Evolutionary conservation across 2,888 invertebrate genomes (phyloP).

Genomic region (Drosophila aldrichi): DNA sequence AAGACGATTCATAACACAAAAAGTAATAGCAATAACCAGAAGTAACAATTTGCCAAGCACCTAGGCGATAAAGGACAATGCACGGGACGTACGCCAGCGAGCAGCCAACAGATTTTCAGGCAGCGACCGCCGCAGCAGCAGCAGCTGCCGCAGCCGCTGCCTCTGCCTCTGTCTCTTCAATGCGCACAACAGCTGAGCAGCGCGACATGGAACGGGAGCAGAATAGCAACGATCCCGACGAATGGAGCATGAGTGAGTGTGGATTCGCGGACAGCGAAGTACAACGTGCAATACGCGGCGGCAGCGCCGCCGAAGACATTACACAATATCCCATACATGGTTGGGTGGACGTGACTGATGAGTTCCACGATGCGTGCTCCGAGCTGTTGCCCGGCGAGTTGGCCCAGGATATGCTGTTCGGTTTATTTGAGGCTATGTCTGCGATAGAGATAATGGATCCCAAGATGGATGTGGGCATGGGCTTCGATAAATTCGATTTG

Average conservation of each 20-base stretch:
- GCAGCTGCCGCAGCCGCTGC: conserved; percentile 74
- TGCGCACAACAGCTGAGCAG: conserved; percentile 45
- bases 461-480: conserved; percentile 99
- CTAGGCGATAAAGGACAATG: conserved; percentile 32
- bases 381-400: conserved; percentile 95
- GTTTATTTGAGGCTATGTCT: conserved; percentile 99
- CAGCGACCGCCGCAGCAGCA: conserved; percentile 78
- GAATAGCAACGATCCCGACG: conserved; percentile 53
- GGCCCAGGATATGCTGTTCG: conserved; percentile 95
- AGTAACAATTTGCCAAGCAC: conserved; percentile 22
- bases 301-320: conserved; percentile 73
- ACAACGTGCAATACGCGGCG: conserved; percentile 72
- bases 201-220: conserved; percentile 40
- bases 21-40: conserved; percentile 20
- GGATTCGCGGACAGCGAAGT: conserved; percentile 73
- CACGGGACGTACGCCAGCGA: conserved; percentile 42
- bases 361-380: conserved; percentile 88
- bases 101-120: conserved; percentile 76
- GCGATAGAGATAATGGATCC: conserved; percentile 99
- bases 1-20: conserved; percentile 15
- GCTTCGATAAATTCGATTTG: conserved; percentile 94
- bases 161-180: conserved; percentile 46
- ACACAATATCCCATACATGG: conserved; percentile 82
- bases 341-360: conserved; percentile 86
- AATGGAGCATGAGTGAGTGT: conserved; percentile 77